These are phyloP conservation scores for Candidula unifasciata DNA, from an alignment of 2,888 invertebrate genomes.

Conservation along the genomic window DNA sequence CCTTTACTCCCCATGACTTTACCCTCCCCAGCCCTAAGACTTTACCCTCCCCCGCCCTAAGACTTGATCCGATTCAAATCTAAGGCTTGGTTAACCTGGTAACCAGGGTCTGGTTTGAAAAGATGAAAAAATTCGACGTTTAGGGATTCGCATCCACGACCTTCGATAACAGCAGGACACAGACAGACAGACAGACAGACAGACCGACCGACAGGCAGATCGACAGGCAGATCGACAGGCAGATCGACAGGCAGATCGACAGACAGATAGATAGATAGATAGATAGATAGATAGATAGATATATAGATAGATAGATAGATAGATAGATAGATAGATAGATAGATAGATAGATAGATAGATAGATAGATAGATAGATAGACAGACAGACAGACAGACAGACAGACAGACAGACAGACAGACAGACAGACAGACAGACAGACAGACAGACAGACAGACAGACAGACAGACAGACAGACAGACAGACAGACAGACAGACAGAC, in stretches of 20 bases:
- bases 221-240: not conserved
- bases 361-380: not conserved
- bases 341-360: not conserved
- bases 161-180: no score
- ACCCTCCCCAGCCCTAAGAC: no score
- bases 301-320: not conserved
- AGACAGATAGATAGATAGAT: not conserved
- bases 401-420: not conserved
- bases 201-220: not conserved
- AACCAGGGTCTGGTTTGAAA: no score
- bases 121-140: no score
- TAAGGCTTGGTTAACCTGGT: no score
- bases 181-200: not conserved
- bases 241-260: not conserved
- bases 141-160: no score
- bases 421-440: not conserved
- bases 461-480: conserved; percentile 15
- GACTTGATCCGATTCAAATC: no score
- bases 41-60: no score
- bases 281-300: not conserved
- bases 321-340: not conserved
- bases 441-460: conserved; percentile 12
- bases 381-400: not conserved
- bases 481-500: not conserved
- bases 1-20: no score